Evolutionary conservation across 2,113 vertebrate species (phyloP).

Genomic region (Phodopus roborovskii): DNA sequence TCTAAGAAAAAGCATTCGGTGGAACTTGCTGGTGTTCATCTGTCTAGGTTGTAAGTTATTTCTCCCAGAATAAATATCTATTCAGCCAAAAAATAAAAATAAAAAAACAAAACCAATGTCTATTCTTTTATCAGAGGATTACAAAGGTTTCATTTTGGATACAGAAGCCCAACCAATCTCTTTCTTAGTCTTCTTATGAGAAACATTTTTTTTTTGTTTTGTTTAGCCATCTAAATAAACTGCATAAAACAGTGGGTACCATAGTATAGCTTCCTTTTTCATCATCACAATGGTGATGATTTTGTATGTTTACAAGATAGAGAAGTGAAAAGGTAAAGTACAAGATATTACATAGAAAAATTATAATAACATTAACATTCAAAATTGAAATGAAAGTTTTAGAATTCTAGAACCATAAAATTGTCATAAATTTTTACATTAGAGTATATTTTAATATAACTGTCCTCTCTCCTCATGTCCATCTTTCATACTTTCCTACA

Average conservation of each 20-base stretch:
- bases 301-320: not conserved
- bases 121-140: not conserved
- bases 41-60: too few relatives aligned
- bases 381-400: not conserved
- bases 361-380: not conserved
- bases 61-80: too few relatives aligned
- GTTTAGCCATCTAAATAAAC: not conserved
- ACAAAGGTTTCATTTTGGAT: not conserved
- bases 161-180: not conserved
- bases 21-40: too few relatives aligned
- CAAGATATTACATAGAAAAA: not conserved
- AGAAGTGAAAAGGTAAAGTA: not conserved
- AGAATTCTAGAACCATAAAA: not conserved
- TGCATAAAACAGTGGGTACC: not conserved
- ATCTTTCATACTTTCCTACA: not conserved
- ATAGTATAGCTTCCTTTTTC: not conserved
- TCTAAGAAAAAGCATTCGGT: too few relatives aligned
- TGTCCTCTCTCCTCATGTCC: not conserved
- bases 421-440: not conserved
- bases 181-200: not conserved
- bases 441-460: not conserved
- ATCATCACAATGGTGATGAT: not conserved
- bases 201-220: not conserved
- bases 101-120: too few relatives aligned
- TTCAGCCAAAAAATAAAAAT: too few relatives aligned